Conservation (phyloP, 2,113 vertebrate genomes). For the Hyperopisus bebe region DNA sequence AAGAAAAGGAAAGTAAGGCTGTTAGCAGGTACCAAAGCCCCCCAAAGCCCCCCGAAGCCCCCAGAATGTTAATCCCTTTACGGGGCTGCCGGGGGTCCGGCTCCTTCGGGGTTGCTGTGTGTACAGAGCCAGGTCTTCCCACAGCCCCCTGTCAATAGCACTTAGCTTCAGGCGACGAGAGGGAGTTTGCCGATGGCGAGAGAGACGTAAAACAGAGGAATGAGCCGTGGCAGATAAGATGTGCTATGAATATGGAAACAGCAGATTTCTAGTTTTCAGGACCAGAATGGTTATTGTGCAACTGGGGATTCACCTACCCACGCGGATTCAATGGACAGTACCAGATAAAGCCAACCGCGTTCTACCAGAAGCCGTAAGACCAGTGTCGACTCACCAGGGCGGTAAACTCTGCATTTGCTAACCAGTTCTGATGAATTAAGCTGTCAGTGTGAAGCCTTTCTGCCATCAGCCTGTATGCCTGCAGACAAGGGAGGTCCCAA, state of each 20-base stretch:
- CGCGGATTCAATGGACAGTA: neutral
- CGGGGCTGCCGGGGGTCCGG: neutral
- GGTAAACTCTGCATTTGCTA: neutral
- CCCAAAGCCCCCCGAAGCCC: neutral
- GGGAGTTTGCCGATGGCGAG: neutral
- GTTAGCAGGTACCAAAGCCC: neutral
- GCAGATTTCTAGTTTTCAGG: neutral
- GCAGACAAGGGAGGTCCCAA: neutral
- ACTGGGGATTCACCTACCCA: neutral
- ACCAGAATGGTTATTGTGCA: neutral
- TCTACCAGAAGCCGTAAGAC: neutral
- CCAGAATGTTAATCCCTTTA: conserved; percentile 22
- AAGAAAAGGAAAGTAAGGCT: neutral
- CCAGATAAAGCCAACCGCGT: neutral
- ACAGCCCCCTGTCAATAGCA: neutral
- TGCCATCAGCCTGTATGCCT: neutral
- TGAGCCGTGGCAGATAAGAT: neutral
- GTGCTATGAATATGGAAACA: neutral
- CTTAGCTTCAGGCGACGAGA: neutral
- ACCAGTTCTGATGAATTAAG: neutral
- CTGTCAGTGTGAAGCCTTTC: neutral
- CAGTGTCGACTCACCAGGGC: neutral
- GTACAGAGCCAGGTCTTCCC: neutral
- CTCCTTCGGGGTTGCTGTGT: conserved; percentile 31
- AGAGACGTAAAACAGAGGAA: neutral